Percentiles rank a stretch among this genome's conserved stretches.
Evolutionary conservation across 2,113 vertebrate species (phyloP).

Genomic region (Pluvianellus socialis): DNA sequence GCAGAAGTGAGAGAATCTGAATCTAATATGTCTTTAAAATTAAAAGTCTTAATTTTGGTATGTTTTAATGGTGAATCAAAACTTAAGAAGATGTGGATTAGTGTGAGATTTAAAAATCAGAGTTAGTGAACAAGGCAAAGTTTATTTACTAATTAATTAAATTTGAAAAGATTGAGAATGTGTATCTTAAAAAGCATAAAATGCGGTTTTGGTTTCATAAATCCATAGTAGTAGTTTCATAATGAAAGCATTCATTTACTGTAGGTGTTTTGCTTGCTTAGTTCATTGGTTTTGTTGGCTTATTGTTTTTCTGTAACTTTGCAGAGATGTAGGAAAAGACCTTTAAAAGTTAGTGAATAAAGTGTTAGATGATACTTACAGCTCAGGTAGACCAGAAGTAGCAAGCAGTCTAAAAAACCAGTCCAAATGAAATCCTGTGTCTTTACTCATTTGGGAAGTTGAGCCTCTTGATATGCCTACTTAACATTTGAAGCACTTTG

Average conservation of each 20-base stretch:
- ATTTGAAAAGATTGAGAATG: neutral
- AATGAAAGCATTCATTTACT: neutral
- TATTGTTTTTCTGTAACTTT: neutral
- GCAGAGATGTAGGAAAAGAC: neutral
- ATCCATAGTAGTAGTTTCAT: neutral
- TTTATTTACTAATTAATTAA: neutral
- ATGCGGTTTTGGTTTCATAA: neutral
- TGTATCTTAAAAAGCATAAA: neutral
- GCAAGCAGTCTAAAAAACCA: neutral
- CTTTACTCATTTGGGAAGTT: neutral
- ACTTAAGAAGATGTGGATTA: neutral
- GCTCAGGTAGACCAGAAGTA: neutral
- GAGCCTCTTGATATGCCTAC: neutral
- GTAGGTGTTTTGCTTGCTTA: neutral
- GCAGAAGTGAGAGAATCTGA: neutral
- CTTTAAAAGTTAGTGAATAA: neutral
- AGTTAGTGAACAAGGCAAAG: neutral
- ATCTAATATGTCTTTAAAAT: neutral
- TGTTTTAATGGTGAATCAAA: neutral
- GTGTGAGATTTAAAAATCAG: fast-evolving
- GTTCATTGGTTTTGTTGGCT: neutral
- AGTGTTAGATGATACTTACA: neutral
- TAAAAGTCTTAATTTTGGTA: fast-evolving
- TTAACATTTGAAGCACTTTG: neutral
- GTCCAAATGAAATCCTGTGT: neutral